These are phyloP conservation scores for Halcyon smyrnensis DNA, from an alignment of 2,797 vertebrate species.

Conservation along the genomic window DNA sequence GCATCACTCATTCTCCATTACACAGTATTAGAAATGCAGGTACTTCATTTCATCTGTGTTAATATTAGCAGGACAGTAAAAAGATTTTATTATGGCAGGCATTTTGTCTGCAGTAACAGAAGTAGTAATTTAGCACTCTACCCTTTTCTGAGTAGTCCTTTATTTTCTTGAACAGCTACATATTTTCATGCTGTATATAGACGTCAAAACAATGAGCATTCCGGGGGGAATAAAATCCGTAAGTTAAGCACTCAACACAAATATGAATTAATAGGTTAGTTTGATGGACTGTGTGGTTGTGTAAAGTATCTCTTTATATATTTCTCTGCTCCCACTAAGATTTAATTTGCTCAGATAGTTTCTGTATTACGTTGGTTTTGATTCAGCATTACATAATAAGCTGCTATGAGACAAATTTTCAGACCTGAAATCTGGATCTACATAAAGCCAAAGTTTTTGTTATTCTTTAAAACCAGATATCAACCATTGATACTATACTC, in stretches of 20 bases:
- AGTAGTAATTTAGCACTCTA: not conserved
- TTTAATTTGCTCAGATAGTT: not conserved
- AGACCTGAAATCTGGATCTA: not conserved
- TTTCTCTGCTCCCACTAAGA: not conserved
- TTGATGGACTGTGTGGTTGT: not conserved
- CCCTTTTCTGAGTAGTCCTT: not conserved
- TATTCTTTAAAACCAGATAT: not conserved
- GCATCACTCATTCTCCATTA: not conserved
- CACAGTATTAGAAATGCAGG: not conserved
- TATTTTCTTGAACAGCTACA: not conserved
- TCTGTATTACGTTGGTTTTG: not conserved
- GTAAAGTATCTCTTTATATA: not conserved
- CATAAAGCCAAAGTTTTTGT: not conserved
- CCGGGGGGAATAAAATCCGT: rapidly evolving
- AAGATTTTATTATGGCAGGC: not conserved
- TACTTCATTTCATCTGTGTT: not conserved
- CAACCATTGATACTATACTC: not conserved
- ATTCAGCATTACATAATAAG: not conserved
- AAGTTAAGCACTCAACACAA: not conserved
- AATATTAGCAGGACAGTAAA: not conserved
- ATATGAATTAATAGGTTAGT: not conserved
- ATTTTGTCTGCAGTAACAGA: not conserved
- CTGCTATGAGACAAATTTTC: not conserved
- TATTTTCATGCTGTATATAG: not conserved
- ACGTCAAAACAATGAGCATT: not conserved